A percentile compares a stretch with the other conserved stretches of the same genome.
phyloP scores from a whole-genome alignment of 2,888 invertebrate species.

The Cancer borealis region DNA sequence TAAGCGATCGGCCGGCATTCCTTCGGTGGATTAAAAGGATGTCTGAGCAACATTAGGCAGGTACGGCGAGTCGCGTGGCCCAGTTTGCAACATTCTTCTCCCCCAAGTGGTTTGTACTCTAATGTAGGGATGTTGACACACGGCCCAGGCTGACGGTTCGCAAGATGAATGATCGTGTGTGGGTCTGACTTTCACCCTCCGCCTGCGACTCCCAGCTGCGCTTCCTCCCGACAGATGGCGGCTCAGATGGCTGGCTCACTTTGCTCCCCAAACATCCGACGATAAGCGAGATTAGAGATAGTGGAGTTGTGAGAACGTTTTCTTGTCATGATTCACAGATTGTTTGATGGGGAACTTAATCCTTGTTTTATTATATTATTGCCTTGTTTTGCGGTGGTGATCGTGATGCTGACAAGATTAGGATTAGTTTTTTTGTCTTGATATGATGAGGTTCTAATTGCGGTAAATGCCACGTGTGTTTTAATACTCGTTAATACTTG shows the following conservation, averaged over 20 bases:
- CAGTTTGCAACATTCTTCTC: slow-evolving; percentile 8
- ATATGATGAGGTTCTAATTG: neutral
- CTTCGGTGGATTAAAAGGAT: slow-evolving; percentile 22
- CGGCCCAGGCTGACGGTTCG: neutral
- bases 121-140: slow-evolving; percentile 23
- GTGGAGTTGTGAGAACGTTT: neutral
- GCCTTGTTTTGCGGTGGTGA: neutral
- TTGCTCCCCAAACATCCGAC: neutral
- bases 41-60: slow-evolving; percentile 34
- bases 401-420: neutral
- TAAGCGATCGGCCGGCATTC: slow-evolving; percentile 27
- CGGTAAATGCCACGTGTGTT: neutral
- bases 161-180: slow-evolving; percentile 9
- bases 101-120: slow-evolving; percentile 31
- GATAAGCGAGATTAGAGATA: slow-evolving; percentile 22
- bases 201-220: slow-evolving; percentile 8
- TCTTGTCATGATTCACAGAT: neutral
- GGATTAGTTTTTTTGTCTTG: neutral
- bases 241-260: slow-evolving; percentile 37
- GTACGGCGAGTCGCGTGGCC: slow-evolving; percentile 14
- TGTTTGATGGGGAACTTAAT: neutral
- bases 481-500: neutral
- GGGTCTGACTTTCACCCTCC: slow-evolving; percentile 34
- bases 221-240: slow-evolving; percentile 15
- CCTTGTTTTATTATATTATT: neutral